Conservation (phyloP, 1,140 invertebrate genomes). For the Eubasilissa regina region DNA sequence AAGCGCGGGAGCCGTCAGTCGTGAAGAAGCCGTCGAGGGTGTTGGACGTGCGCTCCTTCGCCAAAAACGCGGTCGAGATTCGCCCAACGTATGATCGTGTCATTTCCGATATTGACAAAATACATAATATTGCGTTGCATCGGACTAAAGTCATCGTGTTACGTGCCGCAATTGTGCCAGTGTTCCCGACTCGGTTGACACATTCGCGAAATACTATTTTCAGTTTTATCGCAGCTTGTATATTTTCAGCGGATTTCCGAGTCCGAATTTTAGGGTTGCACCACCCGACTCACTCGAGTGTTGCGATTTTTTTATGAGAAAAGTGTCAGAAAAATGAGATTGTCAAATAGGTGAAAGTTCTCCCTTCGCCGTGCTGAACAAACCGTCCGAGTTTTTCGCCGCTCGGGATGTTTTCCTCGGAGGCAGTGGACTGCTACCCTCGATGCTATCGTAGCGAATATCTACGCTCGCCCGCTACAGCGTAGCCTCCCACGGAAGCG, state of each 20-base stretch:
- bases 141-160: background rate
- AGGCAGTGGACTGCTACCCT: background rate
- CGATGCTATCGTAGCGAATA: background rate
- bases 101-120: slow-evolving; percentile 25
- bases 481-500: slow-evolving; percentile 17
- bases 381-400: background rate
- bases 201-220: slow-evolving; percentile 18
- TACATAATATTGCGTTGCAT: slow-evolving; percentile 14
- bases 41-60: slow-evolving; percentile 25
- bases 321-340: slow-evolving; percentile 32
- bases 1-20: slow-evolving; percentile 45
- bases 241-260: slow-evolving; percentile 31
- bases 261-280: slow-evolving; percentile 14
- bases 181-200: slow-evolving; percentile 23
- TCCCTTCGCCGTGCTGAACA: background rate
- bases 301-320: background rate
- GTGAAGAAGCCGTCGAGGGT: slow-evolving; percentile 34
- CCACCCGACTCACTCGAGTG: slow-evolving; percentile 20
- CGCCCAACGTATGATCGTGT: slow-evolving; percentile 48
- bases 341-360: slow-evolving; percentile 41
- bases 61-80: slow-evolving; percentile 28
- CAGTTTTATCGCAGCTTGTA: background rate
- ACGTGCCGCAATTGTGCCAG: background rate
- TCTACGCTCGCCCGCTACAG: slow-evolving; percentile 35
- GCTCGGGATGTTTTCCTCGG: slow-evolving; percentile 15